phyloP scores from a whole-genome alignment of 2,113 vertebrate genomes.

The Oreochromis niloticus region DNA sequence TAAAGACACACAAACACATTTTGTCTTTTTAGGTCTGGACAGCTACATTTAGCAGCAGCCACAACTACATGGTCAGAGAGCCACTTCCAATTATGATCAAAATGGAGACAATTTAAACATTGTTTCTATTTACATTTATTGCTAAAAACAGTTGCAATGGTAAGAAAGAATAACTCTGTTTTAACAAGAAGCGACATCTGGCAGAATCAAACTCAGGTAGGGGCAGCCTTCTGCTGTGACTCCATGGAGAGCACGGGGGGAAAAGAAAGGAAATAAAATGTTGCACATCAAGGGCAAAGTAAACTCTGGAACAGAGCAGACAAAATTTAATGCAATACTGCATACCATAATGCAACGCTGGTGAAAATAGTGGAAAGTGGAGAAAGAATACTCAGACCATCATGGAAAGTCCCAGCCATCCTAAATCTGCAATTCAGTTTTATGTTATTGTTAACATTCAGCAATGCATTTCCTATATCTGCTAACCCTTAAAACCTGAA shows the following conservation, averaged over 20 bases:
- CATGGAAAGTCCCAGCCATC: neutral
- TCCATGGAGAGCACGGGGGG: neutral
- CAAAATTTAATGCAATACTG: neutral
- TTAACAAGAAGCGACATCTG: neutral
- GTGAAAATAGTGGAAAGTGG: neutral
- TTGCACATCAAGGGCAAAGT: neutral
- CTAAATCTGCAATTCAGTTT: neutral
- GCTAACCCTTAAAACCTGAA: neutral
- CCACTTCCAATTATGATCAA: neutral
- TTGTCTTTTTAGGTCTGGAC: neutral
- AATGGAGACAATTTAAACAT: neutral
- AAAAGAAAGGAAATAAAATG: neutral
- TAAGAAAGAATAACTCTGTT: neutral
- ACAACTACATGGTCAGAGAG: neutral
- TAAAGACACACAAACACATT: neutral
- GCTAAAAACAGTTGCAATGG: neutral
- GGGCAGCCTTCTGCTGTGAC: neutral
- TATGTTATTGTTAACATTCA: neutral
- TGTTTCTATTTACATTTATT: neutral
- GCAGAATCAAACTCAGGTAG: neutral
- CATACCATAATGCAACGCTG: neutral
- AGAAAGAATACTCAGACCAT: neutral
- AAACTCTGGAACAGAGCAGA: neutral
- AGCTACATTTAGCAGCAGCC: neutral
- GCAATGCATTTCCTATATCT: neutral